phyloP scores from a whole-genome alignment of 2,888 invertebrate genomes.

The Pristionchus japonicus region DNA sequence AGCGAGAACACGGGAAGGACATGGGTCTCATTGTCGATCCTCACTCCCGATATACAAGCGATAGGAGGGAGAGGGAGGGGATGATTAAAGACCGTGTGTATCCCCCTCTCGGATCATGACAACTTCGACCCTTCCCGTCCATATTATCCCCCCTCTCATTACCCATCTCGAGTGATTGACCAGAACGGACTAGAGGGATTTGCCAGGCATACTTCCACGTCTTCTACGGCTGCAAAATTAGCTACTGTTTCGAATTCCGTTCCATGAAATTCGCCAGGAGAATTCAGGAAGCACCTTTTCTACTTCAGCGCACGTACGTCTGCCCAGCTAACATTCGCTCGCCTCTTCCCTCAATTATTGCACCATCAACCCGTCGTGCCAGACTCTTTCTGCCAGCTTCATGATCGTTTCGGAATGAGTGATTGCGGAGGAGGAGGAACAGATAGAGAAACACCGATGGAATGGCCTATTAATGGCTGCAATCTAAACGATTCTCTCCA shows the following conservation, averaged over 20 bases:
- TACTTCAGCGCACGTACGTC: background rate
- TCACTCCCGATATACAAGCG: conserved; percentile 20
- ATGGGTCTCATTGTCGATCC: conserved; percentile 15
- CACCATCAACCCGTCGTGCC: background rate
- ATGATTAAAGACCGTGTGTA: conserved; percentile 35
- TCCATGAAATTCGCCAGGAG: background rate
- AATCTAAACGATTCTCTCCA: background rate
- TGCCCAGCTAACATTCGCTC: background rate
- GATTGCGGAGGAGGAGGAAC: background rate
- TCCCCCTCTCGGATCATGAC: conserved; percentile 7
- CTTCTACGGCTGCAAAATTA: no score
- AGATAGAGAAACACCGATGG: background rate
- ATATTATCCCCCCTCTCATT: conserved; percentile 24
- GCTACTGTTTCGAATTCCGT: no score
- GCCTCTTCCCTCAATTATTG: background rate
- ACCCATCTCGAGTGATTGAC: background rate
- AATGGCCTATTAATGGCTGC: background rate
- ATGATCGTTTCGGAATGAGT: background rate
- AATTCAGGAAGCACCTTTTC: background rate
- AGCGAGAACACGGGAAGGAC: conserved; percentile 7
- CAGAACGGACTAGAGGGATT: background rate
- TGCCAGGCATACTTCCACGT: background rate
- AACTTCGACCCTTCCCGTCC: conserved; percentile 18
- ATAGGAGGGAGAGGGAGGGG: background rate
- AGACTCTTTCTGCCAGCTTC: background rate